A percentile compares a stretch with the other conserved stretches of the same genome.
Evolutionary conservation across 1,140 invertebrate genomes (phyloP).

Genomic region (Danaus melanippus): DNA sequence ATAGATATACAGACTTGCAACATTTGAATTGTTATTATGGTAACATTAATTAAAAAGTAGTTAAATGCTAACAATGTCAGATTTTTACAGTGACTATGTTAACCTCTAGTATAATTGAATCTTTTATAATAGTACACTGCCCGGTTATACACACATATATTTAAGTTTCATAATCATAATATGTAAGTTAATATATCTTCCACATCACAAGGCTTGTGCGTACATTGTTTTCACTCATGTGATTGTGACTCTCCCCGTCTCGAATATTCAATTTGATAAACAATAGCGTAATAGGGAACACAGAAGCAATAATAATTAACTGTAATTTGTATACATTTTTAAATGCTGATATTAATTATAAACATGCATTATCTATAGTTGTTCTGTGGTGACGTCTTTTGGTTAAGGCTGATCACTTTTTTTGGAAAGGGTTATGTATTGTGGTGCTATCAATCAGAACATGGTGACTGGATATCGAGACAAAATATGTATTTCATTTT

Average conservation of each 20-base stretch:
- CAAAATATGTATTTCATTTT: conserved; percentile 60
- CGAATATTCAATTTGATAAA: conserved; percentile 22
- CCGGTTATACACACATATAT: conserved; percentile 25
- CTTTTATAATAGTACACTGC: conserved; percentile 23
- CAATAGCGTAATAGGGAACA: conserved; percentile 26
- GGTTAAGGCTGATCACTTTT: conserved; percentile 42
- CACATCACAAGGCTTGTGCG: not conserved
- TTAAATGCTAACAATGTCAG: conserved; percentile 20
- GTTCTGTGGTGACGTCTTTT: conserved; percentile 11
- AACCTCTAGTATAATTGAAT: conserved; percentile 15
- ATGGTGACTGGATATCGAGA: conserved; percentile 52
- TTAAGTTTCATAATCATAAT: conserved; percentile 11
- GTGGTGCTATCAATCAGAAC: conserved; percentile 63
- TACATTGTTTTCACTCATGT: not conserved
- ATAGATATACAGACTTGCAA: not conserved
- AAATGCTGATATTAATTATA: conserved; percentile 30
- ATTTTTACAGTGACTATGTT: conserved; percentile 3
- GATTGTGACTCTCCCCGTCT: conserved; percentile 5
- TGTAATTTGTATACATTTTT: conserved; percentile 36
- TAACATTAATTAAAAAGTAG: conserved; percentile 5
- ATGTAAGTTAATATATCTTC: too few species aligned
- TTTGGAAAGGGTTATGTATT: conserved; percentile 45
- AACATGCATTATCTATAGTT: conserved; percentile 20
- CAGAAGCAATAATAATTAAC: conserved; percentile 42
- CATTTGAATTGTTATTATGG: too few species aligned